phyloP scores from a whole-genome alignment of 2,888 invertebrate genomes.

The Mimumesa dahlbomi region DNA sequence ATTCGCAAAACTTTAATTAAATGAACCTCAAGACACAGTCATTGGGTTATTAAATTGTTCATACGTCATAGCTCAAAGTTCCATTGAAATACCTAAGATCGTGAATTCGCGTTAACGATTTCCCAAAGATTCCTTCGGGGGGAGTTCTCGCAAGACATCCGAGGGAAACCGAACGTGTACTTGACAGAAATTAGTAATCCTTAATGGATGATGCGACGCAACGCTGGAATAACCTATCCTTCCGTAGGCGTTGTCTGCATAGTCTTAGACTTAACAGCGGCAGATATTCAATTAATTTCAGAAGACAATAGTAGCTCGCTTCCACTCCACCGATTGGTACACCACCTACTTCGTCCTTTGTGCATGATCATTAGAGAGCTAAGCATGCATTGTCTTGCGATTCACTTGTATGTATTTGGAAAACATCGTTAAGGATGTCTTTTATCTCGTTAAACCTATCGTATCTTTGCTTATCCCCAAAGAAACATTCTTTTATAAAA shows the following conservation, averaged over 20 bases:
- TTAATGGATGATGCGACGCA: conserved; percentile 68
- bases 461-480: too few relatives aligned
- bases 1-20: too few relatives aligned
- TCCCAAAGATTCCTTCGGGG: conserved; percentile 30
- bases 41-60: conserved; percentile 46
- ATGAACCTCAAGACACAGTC: too few relatives aligned
- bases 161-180: conserved; percentile 56
- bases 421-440: too few relatives aligned
- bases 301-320: conserved; percentile 70
- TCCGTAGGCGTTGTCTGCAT: conserved; percentile 51
- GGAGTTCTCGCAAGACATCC: conserved; percentile 46
- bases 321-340: conserved; percentile 45
- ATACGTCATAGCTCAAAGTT: conserved; percentile 24
- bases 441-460: too few relatives aligned
- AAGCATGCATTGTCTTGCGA: background rate
- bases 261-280: conserved; percentile 63
- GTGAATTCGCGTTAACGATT: conserved; percentile 54
- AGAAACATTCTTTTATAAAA: too few relatives aligned
- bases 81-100: conserved; percentile 39
- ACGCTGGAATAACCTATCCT: conserved; percentile 36
- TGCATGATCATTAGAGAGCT: conserved; percentile 32
- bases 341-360: conserved; percentile 32
- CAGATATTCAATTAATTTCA: conserved; percentile 76
- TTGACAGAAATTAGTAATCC: conserved; percentile 74
- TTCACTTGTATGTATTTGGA: background rate